Evolutionary conservation across 2,797 vertebrate species (phyloP).

Genomic region (Micromesistius poutassou): DNA sequence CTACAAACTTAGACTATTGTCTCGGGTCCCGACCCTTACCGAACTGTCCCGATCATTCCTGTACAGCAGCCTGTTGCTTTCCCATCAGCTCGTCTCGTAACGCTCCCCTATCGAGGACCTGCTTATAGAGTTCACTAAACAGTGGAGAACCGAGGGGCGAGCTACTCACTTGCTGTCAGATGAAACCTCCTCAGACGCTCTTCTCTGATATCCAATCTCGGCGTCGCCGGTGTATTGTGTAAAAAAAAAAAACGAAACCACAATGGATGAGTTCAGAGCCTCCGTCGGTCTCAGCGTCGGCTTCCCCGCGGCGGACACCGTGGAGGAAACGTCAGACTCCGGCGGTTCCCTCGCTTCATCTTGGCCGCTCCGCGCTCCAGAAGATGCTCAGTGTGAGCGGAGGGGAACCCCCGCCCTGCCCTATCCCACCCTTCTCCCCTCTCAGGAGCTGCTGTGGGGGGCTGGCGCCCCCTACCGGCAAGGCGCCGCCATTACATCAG

Average conservation of each 20-base stretch:
- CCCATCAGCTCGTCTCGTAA: too few species aligned
- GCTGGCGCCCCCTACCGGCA: neutral
- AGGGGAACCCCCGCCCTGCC: neutral
- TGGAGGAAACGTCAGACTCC: slow-evolving; percentile 57
- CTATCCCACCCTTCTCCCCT: neutral
- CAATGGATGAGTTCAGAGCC: neutral
- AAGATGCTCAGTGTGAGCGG: slow-evolving; percentile 37
- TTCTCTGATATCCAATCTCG: neutral
- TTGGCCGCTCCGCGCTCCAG: slow-evolving; percentile 44
- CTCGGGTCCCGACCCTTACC: neutral
- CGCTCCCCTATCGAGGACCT: too few species aligned
- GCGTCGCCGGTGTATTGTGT: neutral
- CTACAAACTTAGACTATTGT: neutral
- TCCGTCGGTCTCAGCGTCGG: slow-evolving; percentile 10
- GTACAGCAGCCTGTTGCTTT: neutral
- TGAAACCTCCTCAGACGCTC: neutral
- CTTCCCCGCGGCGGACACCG: slow-evolving; percentile 65
- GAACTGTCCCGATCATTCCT: neutral
- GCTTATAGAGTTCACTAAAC: neutral
- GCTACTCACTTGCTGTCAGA: neutral
- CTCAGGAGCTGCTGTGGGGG: neutral
- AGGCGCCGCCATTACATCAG: neutral
- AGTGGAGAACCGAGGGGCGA: neutral
- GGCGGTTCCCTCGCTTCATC: slow-evolving; percentile 53
- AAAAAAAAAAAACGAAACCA: neutral